Conservation (phyloP, 2,113 vertebrate genomes). For the Machaerirhynchus nigripectus region DNA sequence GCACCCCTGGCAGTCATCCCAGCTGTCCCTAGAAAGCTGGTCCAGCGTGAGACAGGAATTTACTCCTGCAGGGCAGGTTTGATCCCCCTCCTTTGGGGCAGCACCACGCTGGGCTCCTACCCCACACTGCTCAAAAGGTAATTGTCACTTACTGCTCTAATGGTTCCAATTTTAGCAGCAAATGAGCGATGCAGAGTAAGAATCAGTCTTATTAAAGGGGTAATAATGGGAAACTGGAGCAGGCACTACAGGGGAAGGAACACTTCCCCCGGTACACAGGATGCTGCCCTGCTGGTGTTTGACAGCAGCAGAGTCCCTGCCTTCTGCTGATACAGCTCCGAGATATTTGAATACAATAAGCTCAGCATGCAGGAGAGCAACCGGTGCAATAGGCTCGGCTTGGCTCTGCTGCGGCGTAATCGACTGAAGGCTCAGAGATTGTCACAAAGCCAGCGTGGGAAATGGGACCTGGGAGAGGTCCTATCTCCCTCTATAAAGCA, state of each 20-base stretch:
- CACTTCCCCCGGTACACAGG: neutral
- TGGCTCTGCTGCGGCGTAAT: neutral
- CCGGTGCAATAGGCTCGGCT: neutral
- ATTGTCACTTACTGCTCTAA: slow-evolving; percentile 54
- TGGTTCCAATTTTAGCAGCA: slow-evolving; percentile 59
- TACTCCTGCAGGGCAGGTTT: neutral
- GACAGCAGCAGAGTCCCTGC: neutral
- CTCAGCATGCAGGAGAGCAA: neutral
- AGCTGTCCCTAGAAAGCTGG: neutral
- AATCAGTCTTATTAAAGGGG: slow-evolving; percentile 54
- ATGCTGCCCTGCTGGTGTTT: neutral
- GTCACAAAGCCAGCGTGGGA: neutral
- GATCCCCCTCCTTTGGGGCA: neutral
- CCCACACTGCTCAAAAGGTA: neutral
- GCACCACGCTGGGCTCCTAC: neutral
- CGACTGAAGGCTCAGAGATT: neutral
- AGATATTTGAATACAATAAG: neutral
- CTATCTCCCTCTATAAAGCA: neutral
- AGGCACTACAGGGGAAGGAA: neutral
- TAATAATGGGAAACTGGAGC: slow-evolving; percentile 59
- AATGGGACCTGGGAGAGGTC: neutral
- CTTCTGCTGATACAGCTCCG: neutral
- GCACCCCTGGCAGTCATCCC: neutral
- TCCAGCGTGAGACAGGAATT: neutral
- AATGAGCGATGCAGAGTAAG: slow-evolving; percentile 42